These are phyloP conservation scores for Papilio elwesi DNA, from an alignment of 2,888 invertebrate genomes.

Conservation along the genomic window DNA sequence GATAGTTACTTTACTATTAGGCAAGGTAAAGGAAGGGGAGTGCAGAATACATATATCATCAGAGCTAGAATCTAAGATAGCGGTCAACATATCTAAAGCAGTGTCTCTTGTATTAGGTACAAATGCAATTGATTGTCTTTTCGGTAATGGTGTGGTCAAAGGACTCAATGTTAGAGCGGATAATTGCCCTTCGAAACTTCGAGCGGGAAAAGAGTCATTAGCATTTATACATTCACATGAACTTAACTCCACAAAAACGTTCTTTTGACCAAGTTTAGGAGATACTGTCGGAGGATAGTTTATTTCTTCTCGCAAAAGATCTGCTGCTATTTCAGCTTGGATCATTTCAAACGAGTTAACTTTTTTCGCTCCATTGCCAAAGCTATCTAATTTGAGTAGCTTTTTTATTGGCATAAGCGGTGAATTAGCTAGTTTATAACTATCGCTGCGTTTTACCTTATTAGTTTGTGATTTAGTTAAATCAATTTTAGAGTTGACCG, in stretches of 20 bases:
- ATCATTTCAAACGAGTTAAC: conserved; percentile 82
- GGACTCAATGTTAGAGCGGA: conserved; percentile 76
- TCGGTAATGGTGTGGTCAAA: conserved; percentile 71
- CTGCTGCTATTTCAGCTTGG: conserved; percentile 85
- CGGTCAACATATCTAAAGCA: conserved; percentile 74
- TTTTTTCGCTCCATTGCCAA: conserved; percentile 73
- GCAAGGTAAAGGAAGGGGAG: conserved; percentile 75
- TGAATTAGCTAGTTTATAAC: conserved; percentile 92
- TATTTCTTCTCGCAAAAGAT: conserved; percentile 87
- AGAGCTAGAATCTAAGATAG: conserved; percentile 79
- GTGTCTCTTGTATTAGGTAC: conserved; percentile 71
- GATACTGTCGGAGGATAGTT: conserved; percentile 88
- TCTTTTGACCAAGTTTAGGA: conserved; percentile 78
- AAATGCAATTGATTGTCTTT: conserved; percentile 71
- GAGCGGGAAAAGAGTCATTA: conserved; percentile 57
- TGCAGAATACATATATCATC: conserved; percentile 73
- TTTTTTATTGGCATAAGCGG: conserved; percentile 87
- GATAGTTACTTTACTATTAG: conserved; percentile 85
- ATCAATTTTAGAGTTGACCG: conserved; percentile 50
- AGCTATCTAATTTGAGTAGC: conserved; percentile 80
- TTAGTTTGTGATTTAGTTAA: conserved; percentile 59
- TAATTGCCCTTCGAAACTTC: conserved; percentile 72
- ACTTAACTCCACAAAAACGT: conserved; percentile 61
- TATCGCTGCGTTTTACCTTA: conserved; percentile 91
- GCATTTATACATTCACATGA: conserved; percentile 65